Conservation (phyloP, 2,797 vertebrate genomes). For the Hybognathus amarus region DNA sequence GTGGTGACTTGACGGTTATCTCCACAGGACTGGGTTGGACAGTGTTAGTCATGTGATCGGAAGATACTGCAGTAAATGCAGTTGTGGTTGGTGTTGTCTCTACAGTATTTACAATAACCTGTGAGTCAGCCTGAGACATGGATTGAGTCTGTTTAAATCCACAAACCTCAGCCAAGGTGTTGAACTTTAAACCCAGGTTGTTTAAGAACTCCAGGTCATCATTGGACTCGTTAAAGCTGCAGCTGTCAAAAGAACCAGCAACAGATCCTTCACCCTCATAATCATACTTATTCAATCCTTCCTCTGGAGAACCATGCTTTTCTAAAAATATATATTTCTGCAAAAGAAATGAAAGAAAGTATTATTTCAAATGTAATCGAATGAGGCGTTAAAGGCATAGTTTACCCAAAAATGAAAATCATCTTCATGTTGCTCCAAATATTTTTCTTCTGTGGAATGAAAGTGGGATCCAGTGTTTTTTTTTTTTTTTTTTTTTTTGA, state of each 20-base stretch:
- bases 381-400: neutral
- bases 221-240: slow-evolving; percentile 78
- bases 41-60: neutral
- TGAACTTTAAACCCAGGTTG: slow-evolving; percentile 82
- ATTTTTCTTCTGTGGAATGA: neutral
- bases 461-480: neutral
- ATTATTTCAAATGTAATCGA: neutral
- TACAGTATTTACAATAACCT: neutral
- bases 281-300: slow-evolving; percentile 78
- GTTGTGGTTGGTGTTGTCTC: neutral
- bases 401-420: neutral
- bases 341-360: slow-evolving; percentile 45
- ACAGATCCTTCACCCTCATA: slow-evolving; percentile 77
- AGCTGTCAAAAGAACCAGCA: slow-evolving; percentile 74
- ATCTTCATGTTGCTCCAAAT: too few species aligned
- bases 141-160: slow-evolving; percentile 47
- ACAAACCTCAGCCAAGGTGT: slow-evolving; percentile 82
- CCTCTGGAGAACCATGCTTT: slow-evolving; percentile 71
- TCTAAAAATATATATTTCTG: slow-evolving; percentile 76
- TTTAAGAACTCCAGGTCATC: slow-evolving; percentile 80
- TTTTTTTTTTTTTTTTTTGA: neutral
- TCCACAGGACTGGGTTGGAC: neutral
- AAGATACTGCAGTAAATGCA: neutral
- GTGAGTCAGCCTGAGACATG: neutral
- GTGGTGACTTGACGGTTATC: neutral